Percentiles rank a stretch among this genome's conserved stretches.
Conservation (phyloP, 2,113 vertebrate genomes). For the Kobus ellipsiprymnus region DNA sequence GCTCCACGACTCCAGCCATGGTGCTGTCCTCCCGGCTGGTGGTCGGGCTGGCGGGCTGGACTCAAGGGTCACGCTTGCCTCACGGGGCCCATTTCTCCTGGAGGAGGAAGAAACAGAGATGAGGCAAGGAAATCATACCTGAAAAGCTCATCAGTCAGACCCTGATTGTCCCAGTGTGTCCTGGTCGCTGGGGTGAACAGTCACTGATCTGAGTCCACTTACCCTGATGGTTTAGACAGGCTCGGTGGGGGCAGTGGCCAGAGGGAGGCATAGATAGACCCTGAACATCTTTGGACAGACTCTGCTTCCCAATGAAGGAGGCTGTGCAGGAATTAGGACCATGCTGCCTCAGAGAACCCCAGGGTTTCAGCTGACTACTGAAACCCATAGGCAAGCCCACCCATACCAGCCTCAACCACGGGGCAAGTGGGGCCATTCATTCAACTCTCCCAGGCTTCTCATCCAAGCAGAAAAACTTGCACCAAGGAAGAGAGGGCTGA, state of each 20-base stretch:
- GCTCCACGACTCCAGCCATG: constrained; percentile 82
- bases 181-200: neutral
- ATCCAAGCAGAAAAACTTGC: neutral
- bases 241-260: neutral
- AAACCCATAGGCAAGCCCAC: neutral
- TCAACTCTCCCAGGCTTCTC: neutral
- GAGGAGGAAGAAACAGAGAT: constrained; percentile 57
- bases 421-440: neutral
- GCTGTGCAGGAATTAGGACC: neutral
- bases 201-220: neutral
- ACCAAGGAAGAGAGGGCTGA: neutral
- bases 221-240: neutral
- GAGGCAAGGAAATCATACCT: constrained; percentile 37
- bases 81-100: constrained; percentile 78
- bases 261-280: neutral
- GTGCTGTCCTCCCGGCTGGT: constrained; percentile 9
- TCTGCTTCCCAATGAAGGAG: neutral
- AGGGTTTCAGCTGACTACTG: neutral
- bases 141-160: neutral
- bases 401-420: neutral
- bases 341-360: neutral
- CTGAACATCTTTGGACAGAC: neutral
- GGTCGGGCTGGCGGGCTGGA: neutral
- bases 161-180: neutral
- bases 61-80: constrained; percentile 63